Evolutionary conservation across 2,888 invertebrate species (phyloP), one percentile per base, ranked within the genome.

Genomic region (Keiferia lycopersicella): DNA sequence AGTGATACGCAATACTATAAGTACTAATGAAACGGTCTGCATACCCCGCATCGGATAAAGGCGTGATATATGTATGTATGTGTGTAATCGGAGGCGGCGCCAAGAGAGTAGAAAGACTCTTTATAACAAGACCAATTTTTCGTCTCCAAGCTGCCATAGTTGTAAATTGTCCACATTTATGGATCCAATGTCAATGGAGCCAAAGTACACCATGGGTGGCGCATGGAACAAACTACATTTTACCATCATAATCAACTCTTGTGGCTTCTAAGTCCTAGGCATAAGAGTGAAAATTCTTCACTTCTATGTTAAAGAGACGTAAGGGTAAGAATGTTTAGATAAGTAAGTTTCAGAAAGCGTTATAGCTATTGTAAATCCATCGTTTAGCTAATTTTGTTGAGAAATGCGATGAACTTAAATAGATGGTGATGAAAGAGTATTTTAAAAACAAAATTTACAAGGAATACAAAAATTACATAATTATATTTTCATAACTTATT

Each of bases 321-420:
- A 51, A 45, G 1, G 12, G 34, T 4, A 4, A 26, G 3, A 26
- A 26, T 26, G 3, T 10, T 38, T 30, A 30, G 14, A 16, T 74
- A 73, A 78, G 82, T 83, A 78, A 79, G 83, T 86, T 87, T 87
- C 86, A 83, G 84, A 84, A 83, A 82, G 82, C 80, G 81, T 84
- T 86, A 87, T 84, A 78, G 81, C 75, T 74, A 81, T 79, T 82
- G 86, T 88, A 88, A 88, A 88, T 87, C 87, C 83, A 84, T 86
- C 85, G 79, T 72, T 76, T 80, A 72, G 83, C 83, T 87, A 87
- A 87, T 87, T 87, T 61, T 61, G 45, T 48, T 48, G 48, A 48
- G 60, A 48, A 26, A 61, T 61, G 60, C 45, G 41, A 48, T 48
- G 48, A 61, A 2, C 16, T 8, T 2, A 12, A 4, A 11, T 16